These are phyloP conservation scores for Pseudoatta argentina DNA, from an alignment of 1,140 invertebrate species.

Conservation along the genomic window DNA sequence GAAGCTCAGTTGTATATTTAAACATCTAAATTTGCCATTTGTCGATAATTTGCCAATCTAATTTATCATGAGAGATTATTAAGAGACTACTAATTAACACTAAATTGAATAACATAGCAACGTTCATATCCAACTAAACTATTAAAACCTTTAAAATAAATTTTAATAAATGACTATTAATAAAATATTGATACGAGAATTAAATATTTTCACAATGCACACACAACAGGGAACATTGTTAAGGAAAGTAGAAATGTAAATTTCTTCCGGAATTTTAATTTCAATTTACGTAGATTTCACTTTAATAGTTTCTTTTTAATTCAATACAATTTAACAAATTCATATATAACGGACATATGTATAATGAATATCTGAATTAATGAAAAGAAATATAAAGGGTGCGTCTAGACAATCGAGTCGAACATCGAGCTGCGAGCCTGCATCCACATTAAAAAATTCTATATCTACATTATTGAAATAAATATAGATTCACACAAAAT, in stretches of 20 bases:
- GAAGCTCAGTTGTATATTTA: neutral
- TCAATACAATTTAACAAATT: neutral
- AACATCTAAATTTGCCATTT: conserved; percentile 30
- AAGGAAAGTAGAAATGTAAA: neutral
- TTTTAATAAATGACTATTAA: neutral
- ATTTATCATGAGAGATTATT: conserved; percentile 19
- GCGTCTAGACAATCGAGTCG: too few species aligned
- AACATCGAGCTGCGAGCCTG: too few species aligned
- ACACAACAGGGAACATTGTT: neutral
- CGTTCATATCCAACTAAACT: neutral
- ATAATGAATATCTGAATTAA: neutral
- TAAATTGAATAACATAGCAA: conserved; percentile 36
- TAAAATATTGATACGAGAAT: neutral
- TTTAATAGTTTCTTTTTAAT: neutral
- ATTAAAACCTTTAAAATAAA: neutral
- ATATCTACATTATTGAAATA: too few species aligned
- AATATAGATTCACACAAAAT: too few species aligned
- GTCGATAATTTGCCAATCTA: too few species aligned
- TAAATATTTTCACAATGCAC: neutral
- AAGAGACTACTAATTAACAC: conserved; percentile 7
- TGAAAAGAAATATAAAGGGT: neutral
- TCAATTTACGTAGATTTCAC: neutral
- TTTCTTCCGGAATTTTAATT: neutral
- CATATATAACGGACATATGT: neutral
- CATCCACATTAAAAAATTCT: too few species aligned